phyloP scores from a whole-genome alignment of 1,140 invertebrate genomes.

The Saxidomus purpurata region DNA sequence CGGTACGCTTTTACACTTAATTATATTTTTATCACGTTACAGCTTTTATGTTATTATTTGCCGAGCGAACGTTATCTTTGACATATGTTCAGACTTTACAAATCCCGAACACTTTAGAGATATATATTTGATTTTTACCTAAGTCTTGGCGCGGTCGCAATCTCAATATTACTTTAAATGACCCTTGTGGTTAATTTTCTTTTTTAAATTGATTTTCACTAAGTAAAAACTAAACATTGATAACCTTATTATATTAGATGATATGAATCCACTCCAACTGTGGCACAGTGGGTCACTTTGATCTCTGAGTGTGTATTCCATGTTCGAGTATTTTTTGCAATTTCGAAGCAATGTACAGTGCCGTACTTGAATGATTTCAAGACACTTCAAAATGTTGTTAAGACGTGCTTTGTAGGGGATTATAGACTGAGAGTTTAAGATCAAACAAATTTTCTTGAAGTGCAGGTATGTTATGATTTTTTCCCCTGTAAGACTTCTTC shows the following conservation, averaged over 20 bases:
- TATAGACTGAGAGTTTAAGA: neutral
- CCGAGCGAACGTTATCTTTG: neutral
- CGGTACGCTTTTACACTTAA: neutral
- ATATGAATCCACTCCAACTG: neutral
- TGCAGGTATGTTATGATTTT: neutral
- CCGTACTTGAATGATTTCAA: neutral
- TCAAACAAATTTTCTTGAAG: neutral
- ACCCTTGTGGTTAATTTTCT: slow-evolving; percentile 18
- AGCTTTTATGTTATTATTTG: neutral
- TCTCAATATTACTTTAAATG: slow-evolving; percentile 16
- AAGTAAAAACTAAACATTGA: slow-evolving; percentile 24
- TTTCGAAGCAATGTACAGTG: neutral
- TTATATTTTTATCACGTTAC: neutral
- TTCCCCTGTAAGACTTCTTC: neutral
- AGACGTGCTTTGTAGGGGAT: slow-evolving; percentile 8
- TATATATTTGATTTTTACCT: slow-evolving; percentile 21
- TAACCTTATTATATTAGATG: neutral
- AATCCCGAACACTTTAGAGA: neutral
- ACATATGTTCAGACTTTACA: neutral
- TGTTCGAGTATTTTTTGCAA: neutral
- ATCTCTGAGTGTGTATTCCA: slow-evolving; percentile 11
- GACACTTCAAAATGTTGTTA: neutral
- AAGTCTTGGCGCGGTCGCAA: neutral
- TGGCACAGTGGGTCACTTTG: slow-evolving; percentile 10
- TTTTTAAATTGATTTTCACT: slow-evolving; percentile 4